phyloP scores from a whole-genome alignment of 2,113 vertebrate species.

The Myxocyprinus asiaticus region DNA sequence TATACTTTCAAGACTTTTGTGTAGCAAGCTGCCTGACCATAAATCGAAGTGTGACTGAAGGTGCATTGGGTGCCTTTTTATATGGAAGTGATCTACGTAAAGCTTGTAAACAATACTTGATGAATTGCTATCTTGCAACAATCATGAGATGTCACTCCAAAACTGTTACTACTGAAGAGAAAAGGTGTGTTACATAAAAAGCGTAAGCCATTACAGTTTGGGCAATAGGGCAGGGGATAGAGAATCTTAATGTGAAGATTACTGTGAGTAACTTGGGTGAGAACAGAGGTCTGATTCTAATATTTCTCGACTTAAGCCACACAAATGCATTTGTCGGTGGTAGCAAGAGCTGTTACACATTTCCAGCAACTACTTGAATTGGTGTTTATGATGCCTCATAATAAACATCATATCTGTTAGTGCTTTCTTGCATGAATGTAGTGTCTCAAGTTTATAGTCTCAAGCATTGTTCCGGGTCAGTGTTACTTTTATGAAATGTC shows the following conservation, averaged over 20 bases:
- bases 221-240: neutral
- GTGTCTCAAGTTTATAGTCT: constrained; percentile 18
- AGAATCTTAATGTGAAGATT: neutral
- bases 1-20: constrained; percentile 18
- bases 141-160: neutral
- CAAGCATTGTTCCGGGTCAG: constrained; percentile 38
- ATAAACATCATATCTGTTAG: constrained; percentile 29
- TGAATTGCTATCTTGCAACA: neutral
- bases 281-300: neutral
- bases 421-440: constrained; percentile 35
- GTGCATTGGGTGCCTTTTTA: constrained; percentile 17
- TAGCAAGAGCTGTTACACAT: constrained; percentile 27
- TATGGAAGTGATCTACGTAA: neutral
- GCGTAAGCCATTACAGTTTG: neutral
- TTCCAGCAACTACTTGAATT: constrained; percentile 33
- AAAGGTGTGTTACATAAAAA: too few species aligned
- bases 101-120: constrained; percentile 2
- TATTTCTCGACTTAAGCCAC: neutral
- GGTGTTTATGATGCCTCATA: constrained; percentile 31
- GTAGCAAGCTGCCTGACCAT: constrained; percentile 6
- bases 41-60: constrained; percentile 13
- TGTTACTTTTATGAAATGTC: constrained; percentile 41
- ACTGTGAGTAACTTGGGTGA: neutral
- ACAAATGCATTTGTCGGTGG: neutral
- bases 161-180: neutral